Percentiles rank a stretch among this genome's conserved stretches.
Evolutionary conservation across 2,888 invertebrate species (phyloP).

Genomic region (Erynnis tages): DNA sequence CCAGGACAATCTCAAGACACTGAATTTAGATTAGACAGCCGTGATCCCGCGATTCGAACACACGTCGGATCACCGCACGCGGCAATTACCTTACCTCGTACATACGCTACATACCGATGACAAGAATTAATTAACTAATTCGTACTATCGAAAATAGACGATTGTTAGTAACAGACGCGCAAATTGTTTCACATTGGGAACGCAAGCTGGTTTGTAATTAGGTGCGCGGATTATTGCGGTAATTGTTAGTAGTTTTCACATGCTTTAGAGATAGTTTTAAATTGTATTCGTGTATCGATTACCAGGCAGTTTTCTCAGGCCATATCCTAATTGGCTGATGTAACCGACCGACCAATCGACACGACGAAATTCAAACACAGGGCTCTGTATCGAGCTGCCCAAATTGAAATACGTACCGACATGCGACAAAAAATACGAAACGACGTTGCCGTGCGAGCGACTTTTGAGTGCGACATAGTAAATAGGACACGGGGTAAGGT

Average conservation of each 20-base stretch:
- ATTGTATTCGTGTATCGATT: too few relatives aligned
- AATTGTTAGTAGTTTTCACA: background rate
- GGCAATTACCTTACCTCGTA: slow-evolving; percentile 60
- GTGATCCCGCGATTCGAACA: slow-evolving; percentile 39
- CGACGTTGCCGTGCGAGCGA: too few relatives aligned
- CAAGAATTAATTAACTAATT: slow-evolving; percentile 68
- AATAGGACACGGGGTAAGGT: too few relatives aligned
- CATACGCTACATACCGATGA: slow-evolving; percentile 51
- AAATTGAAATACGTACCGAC: too few relatives aligned
- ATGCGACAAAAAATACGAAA: too few relatives aligned
- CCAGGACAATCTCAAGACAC: slow-evolving; percentile 19
- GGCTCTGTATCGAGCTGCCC: too few relatives aligned
- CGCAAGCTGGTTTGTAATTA: slow-evolving; percentile 2
- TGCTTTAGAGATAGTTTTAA: too few relatives aligned
- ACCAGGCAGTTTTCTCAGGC: too few relatives aligned
- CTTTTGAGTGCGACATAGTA: too few relatives aligned
- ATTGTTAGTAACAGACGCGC: slow-evolving; percentile 4
- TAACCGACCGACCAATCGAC: too few relatives aligned
- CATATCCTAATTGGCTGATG: too few relatives aligned
- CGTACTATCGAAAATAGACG: slow-evolving; percentile 59
- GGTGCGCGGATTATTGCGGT: background rate
- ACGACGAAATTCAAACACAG: too few relatives aligned
- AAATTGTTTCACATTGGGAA: slow-evolving; percentile 1
- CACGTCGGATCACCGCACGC: slow-evolving; percentile 53
- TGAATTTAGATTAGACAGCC: slow-evolving; percentile 25